Percentiles rank a stretch among this genome's conserved stretches.
phyloP scores from a whole-genome alignment of 2,113 vertebrate genomes.

The Elephas maximus region DNA sequence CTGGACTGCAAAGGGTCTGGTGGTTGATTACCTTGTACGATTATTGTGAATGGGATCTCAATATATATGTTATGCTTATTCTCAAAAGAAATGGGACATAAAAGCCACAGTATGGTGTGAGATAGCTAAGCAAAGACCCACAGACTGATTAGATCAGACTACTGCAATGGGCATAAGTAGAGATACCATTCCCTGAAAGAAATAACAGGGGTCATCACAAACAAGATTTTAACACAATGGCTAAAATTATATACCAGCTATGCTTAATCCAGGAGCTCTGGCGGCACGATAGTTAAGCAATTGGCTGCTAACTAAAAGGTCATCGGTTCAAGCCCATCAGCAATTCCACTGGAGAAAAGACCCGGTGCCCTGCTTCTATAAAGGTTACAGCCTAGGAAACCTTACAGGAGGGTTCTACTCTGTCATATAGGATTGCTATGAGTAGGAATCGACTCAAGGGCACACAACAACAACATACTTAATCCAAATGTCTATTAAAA shows the following conservation, averaged over 20 bases:
- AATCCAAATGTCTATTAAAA: not conserved
- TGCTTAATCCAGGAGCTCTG: too few relatives aligned
- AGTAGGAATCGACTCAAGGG: too few relatives aligned
- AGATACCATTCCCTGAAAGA: not conserved
- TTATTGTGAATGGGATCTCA: not conserved
- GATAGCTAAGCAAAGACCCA: not conserved
- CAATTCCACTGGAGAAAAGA: too few relatives aligned
- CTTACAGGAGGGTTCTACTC: too few relatives aligned
- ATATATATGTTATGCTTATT: not conserved
- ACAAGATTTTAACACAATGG: not conserved
- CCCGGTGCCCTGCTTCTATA: too few relatives aligned
- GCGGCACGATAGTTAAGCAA: too few relatives aligned
- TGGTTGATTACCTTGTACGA: not conserved
- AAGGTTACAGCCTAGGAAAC: too few relatives aligned
- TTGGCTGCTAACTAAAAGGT: too few relatives aligned
- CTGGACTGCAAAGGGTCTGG: too few relatives aligned
- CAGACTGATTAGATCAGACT: not conserved
- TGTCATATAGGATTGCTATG: too few relatives aligned
- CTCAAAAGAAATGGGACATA: not conserved
- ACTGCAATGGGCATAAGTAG: too few relatives aligned
- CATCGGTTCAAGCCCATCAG: too few relatives aligned
- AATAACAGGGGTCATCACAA: not conserved
- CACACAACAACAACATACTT: not conserved
- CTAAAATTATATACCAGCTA: not conserved
- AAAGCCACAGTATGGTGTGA: not conserved